Conservation (phyloP, 2,797 vertebrate species). For the Leptoclinus maculatus region DNA sequence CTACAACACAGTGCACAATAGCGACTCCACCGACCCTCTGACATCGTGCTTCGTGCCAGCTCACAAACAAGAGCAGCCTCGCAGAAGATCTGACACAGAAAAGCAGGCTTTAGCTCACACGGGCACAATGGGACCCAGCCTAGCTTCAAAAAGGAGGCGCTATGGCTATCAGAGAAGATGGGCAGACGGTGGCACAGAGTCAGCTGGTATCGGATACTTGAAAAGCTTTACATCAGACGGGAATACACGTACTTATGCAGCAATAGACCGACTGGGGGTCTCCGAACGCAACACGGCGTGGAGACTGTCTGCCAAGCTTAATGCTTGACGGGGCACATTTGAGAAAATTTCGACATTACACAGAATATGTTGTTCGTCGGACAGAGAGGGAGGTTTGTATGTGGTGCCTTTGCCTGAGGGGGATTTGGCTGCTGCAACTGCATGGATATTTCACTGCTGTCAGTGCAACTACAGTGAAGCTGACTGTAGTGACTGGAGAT, state of each 20-base stretch:
- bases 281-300: constrained; percentile 56
- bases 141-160: constrained; percentile 41
- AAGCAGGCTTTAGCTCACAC: constrained; percentile 36
- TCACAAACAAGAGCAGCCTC: constrained; percentile 27
- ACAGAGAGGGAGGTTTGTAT: constrained; percentile 24
- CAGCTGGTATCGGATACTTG: constrained; percentile 45
- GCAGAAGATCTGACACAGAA: constrained; percentile 21
- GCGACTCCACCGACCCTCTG: not conserved
- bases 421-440: constrained; percentile 65
- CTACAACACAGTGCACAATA: not conserved
- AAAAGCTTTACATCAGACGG: constrained; percentile 61
- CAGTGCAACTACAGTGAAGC: constrained; percentile 57
- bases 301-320: constrained; percentile 54
- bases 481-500: constrained; percentile 54
- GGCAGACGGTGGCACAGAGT: constrained; percentile 43
- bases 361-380: constrained; percentile 57
- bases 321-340: constrained; percentile 59
- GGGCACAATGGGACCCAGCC: constrained; percentile 21
- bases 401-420: constrained; percentile 59
- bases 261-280: constrained; percentile 52
- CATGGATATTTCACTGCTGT: constrained; percentile 72
- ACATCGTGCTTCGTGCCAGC: constrained; percentile 4
- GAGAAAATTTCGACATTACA: constrained; percentile 67
- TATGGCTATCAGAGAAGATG: constrained; percentile 35
- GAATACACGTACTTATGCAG: constrained; percentile 55